phyloP scores from a whole-genome alignment of 2,113 vertebrate genomes.

The Gymnorhina tibicen region DNA sequence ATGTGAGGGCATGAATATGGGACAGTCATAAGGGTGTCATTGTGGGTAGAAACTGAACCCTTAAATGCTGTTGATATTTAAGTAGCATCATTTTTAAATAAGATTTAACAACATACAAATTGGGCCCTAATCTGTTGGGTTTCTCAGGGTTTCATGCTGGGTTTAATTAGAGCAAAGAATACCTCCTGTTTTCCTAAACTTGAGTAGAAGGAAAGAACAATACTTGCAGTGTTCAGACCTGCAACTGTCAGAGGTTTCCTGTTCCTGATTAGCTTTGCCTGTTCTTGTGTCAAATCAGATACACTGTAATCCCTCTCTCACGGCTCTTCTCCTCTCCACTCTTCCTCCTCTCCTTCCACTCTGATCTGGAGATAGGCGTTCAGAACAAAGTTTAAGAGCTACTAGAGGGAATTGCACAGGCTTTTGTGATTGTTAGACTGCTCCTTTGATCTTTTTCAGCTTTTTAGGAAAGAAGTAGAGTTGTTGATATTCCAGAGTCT shows the following conservation, averaged over 20 bases:
- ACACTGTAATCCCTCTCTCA: background rate
- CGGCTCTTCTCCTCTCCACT: background rate
- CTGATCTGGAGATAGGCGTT: background rate
- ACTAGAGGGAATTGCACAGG: background rate
- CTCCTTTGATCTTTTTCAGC: background rate
- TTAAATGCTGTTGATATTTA: background rate
- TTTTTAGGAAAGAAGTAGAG: background rate
- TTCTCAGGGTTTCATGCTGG: background rate
- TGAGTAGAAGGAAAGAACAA: constrained; percentile 4
- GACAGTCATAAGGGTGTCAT: background rate
- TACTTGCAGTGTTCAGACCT: constrained; percentile 17
- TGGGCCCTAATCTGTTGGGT: background rate
- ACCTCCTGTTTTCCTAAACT: background rate
- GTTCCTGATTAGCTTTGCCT: background rate
- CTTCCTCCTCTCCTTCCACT: constrained; percentile 4
- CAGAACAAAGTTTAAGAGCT: background rate
- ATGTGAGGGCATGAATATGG: background rate
- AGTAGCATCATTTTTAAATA: background rate
- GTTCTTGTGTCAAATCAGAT: constrained; percentile 20
- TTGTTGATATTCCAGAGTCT: background rate
- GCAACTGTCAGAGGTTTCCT: constrained; percentile 18
- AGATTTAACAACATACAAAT: background rate
- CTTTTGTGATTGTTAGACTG: background rate
- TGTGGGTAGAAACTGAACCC: background rate
- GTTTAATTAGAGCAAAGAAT: background rate